Conservation (phyloP, 2,113 vertebrate species). For the Emberiza fucata region DNA sequence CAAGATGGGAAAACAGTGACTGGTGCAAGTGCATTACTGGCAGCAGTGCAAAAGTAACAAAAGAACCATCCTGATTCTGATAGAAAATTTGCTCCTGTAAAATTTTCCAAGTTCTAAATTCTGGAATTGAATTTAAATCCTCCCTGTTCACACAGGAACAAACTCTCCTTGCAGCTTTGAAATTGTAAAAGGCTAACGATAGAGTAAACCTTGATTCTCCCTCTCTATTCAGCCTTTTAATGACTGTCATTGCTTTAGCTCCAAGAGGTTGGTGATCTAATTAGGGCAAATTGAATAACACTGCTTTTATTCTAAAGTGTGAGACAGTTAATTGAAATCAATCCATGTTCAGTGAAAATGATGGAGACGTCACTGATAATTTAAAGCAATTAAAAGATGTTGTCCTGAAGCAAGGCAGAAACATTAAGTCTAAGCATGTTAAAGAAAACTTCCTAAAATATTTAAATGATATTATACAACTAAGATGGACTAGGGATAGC, state of each 20-base stretch:
- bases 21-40: neutral
- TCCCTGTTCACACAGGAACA: neutral
- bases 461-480: slow-evolving; percentile 50
- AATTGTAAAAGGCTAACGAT: neutral
- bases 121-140: neutral
- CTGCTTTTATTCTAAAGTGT: slow-evolving; percentile 68
- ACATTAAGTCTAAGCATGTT: slow-evolving; percentile 61
- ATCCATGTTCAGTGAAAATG: slow-evolving; percentile 67
- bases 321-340: slow-evolving; percentile 78
- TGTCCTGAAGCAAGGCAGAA: slow-evolving; percentile 69
- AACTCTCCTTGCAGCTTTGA: neutral
- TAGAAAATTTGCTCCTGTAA: neutral
- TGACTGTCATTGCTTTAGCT: slow-evolving; percentile 54
- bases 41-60: neutral
- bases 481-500: slow-evolving; percentile 32
- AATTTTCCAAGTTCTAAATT: neutral
- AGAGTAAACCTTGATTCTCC: slow-evolving; percentile 35
- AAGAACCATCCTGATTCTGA: neutral
- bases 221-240: slow-evolving; percentile 42
- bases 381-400: slow-evolving; percentile 74
- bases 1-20: neutral
- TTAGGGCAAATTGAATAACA: slow-evolving; percentile 72
- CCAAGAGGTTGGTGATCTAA: slow-evolving; percentile 63
- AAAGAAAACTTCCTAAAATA: slow-evolving; percentile 69
- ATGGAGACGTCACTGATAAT: slow-evolving; percentile 70